Percentiles rank a stretch among this genome's conserved stretches.
Evolutionary conservation across 2,113 vertebrate genomes (phyloP).

Genomic region (Microtus ochrogaster): DNA sequence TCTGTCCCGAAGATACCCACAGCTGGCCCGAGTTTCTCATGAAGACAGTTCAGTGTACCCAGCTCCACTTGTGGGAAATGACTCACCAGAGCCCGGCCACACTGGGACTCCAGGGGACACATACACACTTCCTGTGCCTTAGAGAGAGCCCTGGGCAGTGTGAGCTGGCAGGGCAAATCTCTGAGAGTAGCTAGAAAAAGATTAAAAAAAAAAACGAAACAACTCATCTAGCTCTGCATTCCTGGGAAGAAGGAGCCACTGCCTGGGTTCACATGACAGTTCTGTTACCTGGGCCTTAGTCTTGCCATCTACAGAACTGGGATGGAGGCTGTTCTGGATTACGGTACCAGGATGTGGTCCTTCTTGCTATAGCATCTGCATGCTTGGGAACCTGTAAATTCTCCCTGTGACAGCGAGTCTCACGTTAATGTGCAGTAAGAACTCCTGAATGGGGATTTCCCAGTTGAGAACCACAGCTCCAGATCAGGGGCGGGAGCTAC

Average conservation of each 20-base stretch:
- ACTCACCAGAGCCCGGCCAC: constrained; percentile 50
- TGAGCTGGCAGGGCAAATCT: constrained; percentile 23
- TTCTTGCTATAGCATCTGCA: not conserved
- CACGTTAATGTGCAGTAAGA: not conserved
- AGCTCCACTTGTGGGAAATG: constrained; percentile 41
- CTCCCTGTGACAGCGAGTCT: not conserved
- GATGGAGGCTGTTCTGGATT: not conserved
- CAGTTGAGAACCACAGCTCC: not conserved
- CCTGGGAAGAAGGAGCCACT: not conserved
- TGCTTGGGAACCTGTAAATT: not conserved
- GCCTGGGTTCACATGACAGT: not conserved
- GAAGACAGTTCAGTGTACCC: not conserved
- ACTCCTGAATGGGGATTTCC: not conserved
- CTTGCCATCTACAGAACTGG: constrained; percentile 25
- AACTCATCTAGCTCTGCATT: not conserved
- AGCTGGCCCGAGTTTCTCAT: not conserved
- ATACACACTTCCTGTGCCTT: constrained; percentile 55
- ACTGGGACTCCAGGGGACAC: constrained; percentile 47
- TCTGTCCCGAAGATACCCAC: not conserved
- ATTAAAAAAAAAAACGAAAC: not conserved
- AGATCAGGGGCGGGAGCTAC: not conserved
- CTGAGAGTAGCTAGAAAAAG: constrained; percentile 10
- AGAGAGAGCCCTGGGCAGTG: not conserved
- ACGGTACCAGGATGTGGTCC: not conserved
- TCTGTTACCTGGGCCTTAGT: not conserved